Evolutionary conservation across 1,140 invertebrate species (phyloP).

Genomic region (Lordiphosa collinella): DNA sequence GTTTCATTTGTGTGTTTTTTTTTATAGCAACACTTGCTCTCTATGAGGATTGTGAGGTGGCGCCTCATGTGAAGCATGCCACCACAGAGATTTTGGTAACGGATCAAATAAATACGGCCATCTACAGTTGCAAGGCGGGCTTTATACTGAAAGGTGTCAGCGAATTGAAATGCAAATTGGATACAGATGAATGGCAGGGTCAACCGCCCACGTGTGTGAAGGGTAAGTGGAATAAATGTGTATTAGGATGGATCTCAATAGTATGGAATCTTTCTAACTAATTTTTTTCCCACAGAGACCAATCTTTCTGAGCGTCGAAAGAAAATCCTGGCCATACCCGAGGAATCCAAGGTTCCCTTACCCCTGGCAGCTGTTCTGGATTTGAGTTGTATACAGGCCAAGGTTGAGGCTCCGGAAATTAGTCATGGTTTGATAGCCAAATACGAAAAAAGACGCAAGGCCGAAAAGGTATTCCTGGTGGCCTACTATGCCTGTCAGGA

Average conservation of each 20-base stretch:
- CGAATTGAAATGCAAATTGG: slow-evolving; percentile 44
- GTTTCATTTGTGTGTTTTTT: not conserved
- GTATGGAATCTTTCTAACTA: too few species aligned
- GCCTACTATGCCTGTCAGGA: slow-evolving; percentile 82
- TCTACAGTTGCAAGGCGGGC: slow-evolving; percentile 55
- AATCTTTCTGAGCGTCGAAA: slow-evolving; percentile 29
- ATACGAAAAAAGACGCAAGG: slow-evolving; percentile 60
- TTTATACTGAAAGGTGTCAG: slow-evolving; percentile 42
- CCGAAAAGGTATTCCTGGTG: slow-evolving; percentile 81
- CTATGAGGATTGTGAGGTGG: slow-evolving; percentile 47
- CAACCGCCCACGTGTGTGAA: slow-evolving; percentile 56
- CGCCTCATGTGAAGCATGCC: slow-evolving; percentile 47
- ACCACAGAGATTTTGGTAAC: slow-evolving; percentile 24
- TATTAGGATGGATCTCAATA: not conserved
- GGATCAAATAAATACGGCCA: slow-evolving; percentile 39
- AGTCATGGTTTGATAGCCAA: slow-evolving; percentile 53
- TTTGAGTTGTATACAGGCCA: slow-evolving; percentile 60
- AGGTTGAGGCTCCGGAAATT: slow-evolving; percentile 60
- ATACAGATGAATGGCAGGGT: slow-evolving; percentile 64
- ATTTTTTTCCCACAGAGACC: too few species aligned
- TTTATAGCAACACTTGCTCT: slow-evolving; percentile 19
- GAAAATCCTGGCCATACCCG: slow-evolving; percentile 45
- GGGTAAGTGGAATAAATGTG: slow-evolving; percentile 14
- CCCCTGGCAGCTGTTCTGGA: slow-evolving; percentile 50
- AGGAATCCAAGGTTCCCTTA: slow-evolving; percentile 44